Conservation (phyloP, 2,113 vertebrate genomes). For the Cyprinodon variegatus region DNA sequence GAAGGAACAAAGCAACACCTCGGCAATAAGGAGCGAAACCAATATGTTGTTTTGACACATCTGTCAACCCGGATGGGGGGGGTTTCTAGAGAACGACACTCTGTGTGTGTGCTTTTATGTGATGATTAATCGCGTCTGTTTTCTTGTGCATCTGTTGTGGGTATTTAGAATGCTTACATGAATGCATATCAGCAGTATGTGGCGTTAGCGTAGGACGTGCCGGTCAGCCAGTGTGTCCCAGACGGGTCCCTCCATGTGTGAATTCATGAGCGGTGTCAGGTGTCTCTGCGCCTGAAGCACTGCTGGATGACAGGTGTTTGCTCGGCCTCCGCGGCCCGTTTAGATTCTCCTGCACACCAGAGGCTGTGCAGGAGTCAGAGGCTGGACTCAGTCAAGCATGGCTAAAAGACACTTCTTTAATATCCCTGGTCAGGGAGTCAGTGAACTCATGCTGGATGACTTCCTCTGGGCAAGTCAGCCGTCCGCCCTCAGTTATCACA, state of each 20-base stretch:
- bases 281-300: conserved; percentile 54
- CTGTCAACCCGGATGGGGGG: conserved; percentile 52
- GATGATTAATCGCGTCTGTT: conserved; percentile 53
- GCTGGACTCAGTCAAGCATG: conserved; percentile 50
- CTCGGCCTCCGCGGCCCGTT: conserved; percentile 36
- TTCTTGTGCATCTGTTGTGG: conserved; percentile 29
- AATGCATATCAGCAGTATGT: conserved; percentile 11
- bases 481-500: conserved; percentile 41
- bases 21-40: conserved; percentile 60
- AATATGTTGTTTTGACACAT: conserved; percentile 79
- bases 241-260: conserved; percentile 13
- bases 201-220: conserved; percentile 2
- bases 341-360: conserved; percentile 44
- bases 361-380: conserved; percentile 45
- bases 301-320: conserved; percentile 58
- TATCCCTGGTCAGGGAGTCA: conserved; percentile 55
- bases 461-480: conserved; percentile 53
- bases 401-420: conserved; percentile 62
- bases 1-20: conserved; percentile 73
- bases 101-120: conserved; percentile 33
- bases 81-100: conserved; percentile 60
- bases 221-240: conserved; percentile 11
- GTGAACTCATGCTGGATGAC: conserved; percentile 56
- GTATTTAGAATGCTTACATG: conserved; percentile 24
- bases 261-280: conserved; percentile 44